These are phyloP conservation scores for Frieseomelitta varia DNA, from an alignment of 1,140 invertebrate species.

Conservation along the genomic window DNA sequence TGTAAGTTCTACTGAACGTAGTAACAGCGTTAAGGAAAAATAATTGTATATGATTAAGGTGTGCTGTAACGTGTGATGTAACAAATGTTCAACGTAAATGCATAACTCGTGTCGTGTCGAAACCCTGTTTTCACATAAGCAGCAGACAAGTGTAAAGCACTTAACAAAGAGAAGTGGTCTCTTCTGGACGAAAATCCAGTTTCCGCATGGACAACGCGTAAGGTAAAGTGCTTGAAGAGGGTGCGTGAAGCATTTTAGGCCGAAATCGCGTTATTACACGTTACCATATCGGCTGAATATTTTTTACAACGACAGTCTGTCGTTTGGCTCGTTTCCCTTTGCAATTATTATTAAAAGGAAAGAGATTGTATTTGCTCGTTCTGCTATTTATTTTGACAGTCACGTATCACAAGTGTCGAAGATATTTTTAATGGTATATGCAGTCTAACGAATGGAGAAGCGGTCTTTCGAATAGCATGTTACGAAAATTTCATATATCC, in stretches of 20 bases:
- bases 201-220: not conserved
- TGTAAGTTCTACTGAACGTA: not conserved
- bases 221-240: no score
- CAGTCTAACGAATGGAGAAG: not conserved
- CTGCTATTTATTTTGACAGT: not conserved
- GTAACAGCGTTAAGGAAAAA: not conserved
- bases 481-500: not conserved
- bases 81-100: not conserved
- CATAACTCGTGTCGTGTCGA: not conserved
- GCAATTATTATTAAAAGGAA: not conserved
- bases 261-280: not conserved
- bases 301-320: not conserved
- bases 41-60: not conserved
- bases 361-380: not conserved
- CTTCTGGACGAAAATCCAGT: not conserved
- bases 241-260: not conserved
- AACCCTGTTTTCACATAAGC: not conserved
- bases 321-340: not conserved
- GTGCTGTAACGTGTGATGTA: not conserved
- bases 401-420: not conserved
- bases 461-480: not conserved
- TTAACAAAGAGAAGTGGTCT: constrained; percentile 1
- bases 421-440: not conserved
- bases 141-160: not conserved
- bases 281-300: not conserved